Conservation (phyloP, 2,888 invertebrate genomes). For the Ctenicera cuprea region DNA sequence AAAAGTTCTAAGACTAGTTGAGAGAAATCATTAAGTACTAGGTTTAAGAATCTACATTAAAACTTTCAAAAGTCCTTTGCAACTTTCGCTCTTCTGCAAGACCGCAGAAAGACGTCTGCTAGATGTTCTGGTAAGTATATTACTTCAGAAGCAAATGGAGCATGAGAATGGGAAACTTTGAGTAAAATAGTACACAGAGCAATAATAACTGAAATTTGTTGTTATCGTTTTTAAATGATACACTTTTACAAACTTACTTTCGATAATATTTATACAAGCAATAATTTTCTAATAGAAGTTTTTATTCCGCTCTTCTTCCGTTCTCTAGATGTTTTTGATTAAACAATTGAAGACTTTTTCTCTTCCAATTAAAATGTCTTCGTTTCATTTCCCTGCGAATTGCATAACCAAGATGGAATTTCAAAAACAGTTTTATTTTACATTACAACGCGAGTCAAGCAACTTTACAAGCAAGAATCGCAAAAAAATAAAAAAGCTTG, state of each 20-base stretch:
- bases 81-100: slow-evolving; percentile 24
- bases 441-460: too few relatives aligned
- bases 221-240: slow-evolving; percentile 18
- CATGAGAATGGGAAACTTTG: slow-evolving; percentile 30
- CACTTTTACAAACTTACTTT: slow-evolving; percentile 22
- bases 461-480: too few relatives aligned
- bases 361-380: too few relatives aligned
- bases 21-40: slow-evolving; percentile 15
- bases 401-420: too few relatives aligned
- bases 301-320: background rate
- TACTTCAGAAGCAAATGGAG: slow-evolving; percentile 26
- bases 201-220: slow-evolving; percentile 9
- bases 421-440: too few relatives aligned
- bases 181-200: background rate
- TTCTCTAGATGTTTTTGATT: too few relatives aligned
- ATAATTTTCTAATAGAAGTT: background rate
- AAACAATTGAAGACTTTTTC: too few relatives aligned
- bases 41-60: slow-evolving; percentile 4
- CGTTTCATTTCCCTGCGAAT: too few relatives aligned
- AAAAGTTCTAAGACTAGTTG: slow-evolving; percentile 11
- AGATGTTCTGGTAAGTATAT: background rate
- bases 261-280: slow-evolving; percentile 3
- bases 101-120: background rate
- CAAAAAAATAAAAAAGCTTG: too few relatives aligned
- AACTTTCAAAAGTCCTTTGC: slow-evolving; percentile 10